A percentile compares a stretch with the other conserved stretches of the same genome.
Evolutionary conservation across 2,888 invertebrate species (phyloP).

Genomic region (Catocala fraxini): DNA sequence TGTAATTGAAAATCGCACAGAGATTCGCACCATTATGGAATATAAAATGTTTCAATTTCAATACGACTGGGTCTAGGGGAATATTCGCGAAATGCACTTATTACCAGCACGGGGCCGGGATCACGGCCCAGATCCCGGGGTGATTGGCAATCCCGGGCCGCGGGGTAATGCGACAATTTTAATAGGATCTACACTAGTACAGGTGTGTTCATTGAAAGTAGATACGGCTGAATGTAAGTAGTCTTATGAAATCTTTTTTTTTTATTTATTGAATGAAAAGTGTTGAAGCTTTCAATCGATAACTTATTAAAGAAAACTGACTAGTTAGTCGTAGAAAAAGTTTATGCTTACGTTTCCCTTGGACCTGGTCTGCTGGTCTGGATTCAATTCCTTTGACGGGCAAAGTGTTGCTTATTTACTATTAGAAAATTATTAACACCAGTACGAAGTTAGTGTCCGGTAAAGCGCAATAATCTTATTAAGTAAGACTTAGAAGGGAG

Average conservation of each 20-base stretch:
- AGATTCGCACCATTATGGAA: conserved; percentile 29
- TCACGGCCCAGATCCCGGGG: conserved; percentile 68
- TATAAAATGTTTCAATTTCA: conserved; percentile 43
- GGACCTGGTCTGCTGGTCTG: no score
- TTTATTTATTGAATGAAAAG: neutral
- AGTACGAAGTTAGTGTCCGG: no score
- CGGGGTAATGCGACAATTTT: conserved; percentile 69
- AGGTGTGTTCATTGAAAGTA: conserved; percentile 34
- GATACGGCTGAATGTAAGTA: neutral
- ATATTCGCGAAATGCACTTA: conserved; percentile 63
- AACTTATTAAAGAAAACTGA: no score
- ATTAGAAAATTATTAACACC: no score
- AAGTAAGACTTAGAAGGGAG: no score
- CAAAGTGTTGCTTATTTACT: no score
- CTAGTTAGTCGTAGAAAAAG: no score
- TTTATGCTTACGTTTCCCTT: no score
- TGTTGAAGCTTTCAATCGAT: no score
- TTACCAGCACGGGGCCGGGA: conserved; percentile 62
- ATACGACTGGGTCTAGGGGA: conserved; percentile 38
- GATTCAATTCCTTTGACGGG: no score
- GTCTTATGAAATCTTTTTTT: neutral
- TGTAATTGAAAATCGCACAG: conserved; percentile 12
- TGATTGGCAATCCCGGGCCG: conserved; percentile 75
- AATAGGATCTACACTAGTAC: conserved; percentile 57
- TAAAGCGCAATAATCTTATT: no score